Evolutionary conservation across 2,113 vertebrate species (phyloP), one percentile per base, ranked within the genome.

Genomic region (Bos javanicus): DNA sequence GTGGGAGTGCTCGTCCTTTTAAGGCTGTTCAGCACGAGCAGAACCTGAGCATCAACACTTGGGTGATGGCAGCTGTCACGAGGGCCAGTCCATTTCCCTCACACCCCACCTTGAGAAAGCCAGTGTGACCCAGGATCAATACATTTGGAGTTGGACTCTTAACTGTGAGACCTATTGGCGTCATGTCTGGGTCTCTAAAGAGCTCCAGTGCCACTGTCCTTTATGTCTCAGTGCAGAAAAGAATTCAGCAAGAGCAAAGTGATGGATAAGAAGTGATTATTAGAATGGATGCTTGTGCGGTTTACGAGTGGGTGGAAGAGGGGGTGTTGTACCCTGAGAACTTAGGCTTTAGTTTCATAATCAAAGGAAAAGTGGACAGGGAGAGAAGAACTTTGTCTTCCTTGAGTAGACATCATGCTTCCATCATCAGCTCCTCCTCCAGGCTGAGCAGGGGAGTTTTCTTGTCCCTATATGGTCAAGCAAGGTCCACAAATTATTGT

Each of bases 111-210:
- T 23, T 74, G 28, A 48, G 52, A 52, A 80, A 39, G 16, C 78
- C 7, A 1, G 56, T 56, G 14, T 33, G 6, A 26, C 1, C 36
- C 0, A 0, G 7, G 1, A 30, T 19, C 2, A 3, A 5, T 28
- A 39, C 1, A 9, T 43, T 16, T 30, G 80, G n/a, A 17, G 46
- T 21, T 26, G 39, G 60, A 11, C 52, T 50, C 2, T 21, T 39
- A 33, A 48, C 12, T 0, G 23, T 0, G 23, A 43, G 39, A 76
- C 39, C 71, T 23, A 3, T 14, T 76, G 39, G 36, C 25, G 71
- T 71, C n/a, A 3, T 26, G 23, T 76, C 36, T 39, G 36, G 71
- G 71, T 23, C 19, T 43, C 23, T 23, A 43, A 43, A 43, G 71
- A 76, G 39, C 36, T 43, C 36, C 23, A 23, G 21, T 76, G 25